Evolutionary conservation across 2,888 invertebrate species (phyloP).

Genomic region (Pteria penguin): DNA sequence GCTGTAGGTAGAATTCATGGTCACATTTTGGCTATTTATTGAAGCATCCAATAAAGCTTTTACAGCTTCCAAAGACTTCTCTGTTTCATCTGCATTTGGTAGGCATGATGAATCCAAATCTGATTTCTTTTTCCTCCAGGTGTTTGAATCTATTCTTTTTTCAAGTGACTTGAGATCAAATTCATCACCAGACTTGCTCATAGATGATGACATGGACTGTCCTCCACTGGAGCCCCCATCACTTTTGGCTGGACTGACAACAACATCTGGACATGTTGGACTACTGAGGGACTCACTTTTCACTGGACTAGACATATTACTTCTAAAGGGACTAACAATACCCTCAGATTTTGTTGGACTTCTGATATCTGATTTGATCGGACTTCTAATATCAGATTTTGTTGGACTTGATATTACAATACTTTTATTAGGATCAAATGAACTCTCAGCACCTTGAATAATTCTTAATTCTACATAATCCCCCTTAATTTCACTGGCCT

Average conservation of each 20-base stretch:
- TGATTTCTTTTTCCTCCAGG: conserved; percentile 69
- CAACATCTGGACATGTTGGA: not conserved
- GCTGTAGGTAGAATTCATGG: conserved; percentile 10
- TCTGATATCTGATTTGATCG: not conserved
- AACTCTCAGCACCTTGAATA: conserved; percentile 13
- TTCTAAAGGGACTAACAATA: not conserved
- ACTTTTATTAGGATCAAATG: conserved; percentile 9
- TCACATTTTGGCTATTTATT: conserved; percentile 19
- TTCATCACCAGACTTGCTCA: conserved; percentile 14
- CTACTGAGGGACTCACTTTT: not conserved
- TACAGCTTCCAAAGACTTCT: conserved; percentile 53
- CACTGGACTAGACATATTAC: not conserved
- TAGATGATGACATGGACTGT: conserved; percentile 3
- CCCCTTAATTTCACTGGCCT: conserved; percentile 22
- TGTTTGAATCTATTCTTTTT: conserved; percentile 59
- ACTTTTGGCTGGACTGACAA: not conserved
- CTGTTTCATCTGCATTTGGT: conserved; percentile 75
- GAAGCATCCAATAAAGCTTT: conserved; percentile 38
- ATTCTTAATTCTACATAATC: conserved; percentile 24
- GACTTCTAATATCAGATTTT: not conserved
- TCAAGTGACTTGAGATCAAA: conserved; percentile 40
- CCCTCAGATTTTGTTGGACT: not conserved
- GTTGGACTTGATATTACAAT: conserved; percentile 16
- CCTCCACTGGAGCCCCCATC: conserved; percentile 9
- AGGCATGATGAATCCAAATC: conserved; percentile 57